phyloP scores from a whole-genome alignment of 2,113 vertebrate genomes.

The Crotalus helleri region DNA sequence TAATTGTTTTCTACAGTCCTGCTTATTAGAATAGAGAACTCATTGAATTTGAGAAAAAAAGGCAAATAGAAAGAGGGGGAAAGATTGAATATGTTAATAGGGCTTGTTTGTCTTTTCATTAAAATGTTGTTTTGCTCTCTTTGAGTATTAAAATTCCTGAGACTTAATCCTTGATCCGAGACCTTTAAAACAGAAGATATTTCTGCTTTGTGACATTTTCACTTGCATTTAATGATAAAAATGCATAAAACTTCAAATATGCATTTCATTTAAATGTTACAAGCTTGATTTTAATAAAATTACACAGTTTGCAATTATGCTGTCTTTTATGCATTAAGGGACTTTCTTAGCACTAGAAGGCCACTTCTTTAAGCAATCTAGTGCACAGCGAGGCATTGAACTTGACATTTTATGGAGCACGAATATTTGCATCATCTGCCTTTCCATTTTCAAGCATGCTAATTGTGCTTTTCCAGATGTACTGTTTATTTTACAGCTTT shows the following conservation, averaged over 20 bases:
- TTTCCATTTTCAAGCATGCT: conserved; percentile 61
- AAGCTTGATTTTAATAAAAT: conserved; percentile 67
- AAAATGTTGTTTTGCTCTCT: conserved; percentile 35
- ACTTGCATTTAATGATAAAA: conserved; percentile 52
- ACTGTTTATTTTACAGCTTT: conserved; percentile 52
- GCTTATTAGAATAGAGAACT: not conserved
- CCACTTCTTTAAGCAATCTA: conserved; percentile 65
- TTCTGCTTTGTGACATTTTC: conserved; percentile 56
- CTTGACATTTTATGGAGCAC: conserved; percentile 72
- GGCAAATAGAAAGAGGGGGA: not conserved
- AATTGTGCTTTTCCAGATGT: conserved; percentile 64
- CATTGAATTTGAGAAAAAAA: not conserved
- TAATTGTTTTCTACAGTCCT: not conserved
- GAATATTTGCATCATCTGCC: conserved; percentile 53
- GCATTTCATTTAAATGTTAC: conserved; percentile 60
- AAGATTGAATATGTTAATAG: conserved; percentile 1
- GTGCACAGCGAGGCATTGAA: conserved; percentile 72
- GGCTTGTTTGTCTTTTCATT: conserved; percentile 19
- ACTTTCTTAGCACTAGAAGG: conserved; percentile 67
- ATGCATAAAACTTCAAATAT: conserved; percentile 48
- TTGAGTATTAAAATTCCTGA: conserved; percentile 28
- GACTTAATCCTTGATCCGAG: conserved; percentile 49
- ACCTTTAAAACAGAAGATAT: conserved; percentile 40
- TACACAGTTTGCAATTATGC: conserved; percentile 60
- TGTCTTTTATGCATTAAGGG: conserved; percentile 61